Conservation (phyloP, 2,888 invertebrate genomes). For the Scaptomyza flava region DNA sequence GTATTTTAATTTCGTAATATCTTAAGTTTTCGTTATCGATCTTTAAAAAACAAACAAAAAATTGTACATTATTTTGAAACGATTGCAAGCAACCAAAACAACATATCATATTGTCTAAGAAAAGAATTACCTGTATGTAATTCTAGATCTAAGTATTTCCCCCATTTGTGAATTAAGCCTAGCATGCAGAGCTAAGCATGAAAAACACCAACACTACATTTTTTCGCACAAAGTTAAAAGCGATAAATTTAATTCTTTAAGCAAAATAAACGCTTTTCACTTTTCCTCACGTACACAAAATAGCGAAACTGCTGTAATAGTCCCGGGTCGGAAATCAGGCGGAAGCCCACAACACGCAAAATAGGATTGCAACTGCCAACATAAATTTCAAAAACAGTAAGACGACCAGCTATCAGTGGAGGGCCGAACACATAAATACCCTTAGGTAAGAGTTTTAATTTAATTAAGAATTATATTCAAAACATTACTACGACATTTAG, state of each 20-base stretch:
- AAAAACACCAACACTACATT: constrained; percentile 43
- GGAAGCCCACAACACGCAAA: constrained; percentile 66
- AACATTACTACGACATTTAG: no score
- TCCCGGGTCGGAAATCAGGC: constrained; percentile 43
- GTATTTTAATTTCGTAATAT: constrained; percentile 25
- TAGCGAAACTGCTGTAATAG: not conserved
- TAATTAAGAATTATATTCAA: not conserved
- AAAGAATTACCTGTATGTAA: constrained; percentile 56
- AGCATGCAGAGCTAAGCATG: constrained; percentile 65
- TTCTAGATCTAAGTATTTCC: constrained; percentile 51
- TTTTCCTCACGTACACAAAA: constrained; percentile 8
- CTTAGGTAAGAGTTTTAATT: not conserved
- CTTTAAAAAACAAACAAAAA: constrained; percentile 20
- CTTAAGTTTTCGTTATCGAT: constrained; percentile 48
- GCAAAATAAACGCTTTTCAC: constrained; percentile 42
- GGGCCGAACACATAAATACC: constrained; percentile 3
- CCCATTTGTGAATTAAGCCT: constrained; percentile 37
- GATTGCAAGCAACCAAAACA: constrained; percentile 73
- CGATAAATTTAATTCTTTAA: constrained; percentile 67
- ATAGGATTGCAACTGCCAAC: constrained; percentile 68
- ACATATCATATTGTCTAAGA: constrained; percentile 64
- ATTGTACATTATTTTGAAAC: constrained; percentile 65
- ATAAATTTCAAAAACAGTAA: constrained; percentile 53
- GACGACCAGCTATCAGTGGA: not conserved
- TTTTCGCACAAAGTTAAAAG: constrained; percentile 57